phyloP scores from a whole-genome alignment of 2,113 vertebrate genomes.

The Ptyas mucosa region DNA sequence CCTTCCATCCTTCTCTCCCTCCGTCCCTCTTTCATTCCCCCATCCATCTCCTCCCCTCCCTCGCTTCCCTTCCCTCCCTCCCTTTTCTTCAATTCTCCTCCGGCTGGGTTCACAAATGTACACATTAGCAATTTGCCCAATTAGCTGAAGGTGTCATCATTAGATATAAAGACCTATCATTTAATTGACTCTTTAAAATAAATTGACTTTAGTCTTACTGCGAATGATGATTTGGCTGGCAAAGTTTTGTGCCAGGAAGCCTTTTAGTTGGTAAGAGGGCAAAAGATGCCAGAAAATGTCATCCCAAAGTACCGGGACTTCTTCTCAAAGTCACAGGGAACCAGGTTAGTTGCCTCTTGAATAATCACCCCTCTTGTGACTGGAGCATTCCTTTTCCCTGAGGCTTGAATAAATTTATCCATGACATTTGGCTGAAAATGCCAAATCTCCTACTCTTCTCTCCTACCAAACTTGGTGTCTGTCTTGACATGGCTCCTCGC shows the following conservation, averaged over 20 bases:
- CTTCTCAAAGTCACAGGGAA: constrained; percentile 59
- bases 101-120: not conserved
- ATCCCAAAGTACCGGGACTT: constrained; percentile 51
- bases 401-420: constrained; percentile 59
- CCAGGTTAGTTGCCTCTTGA: constrained; percentile 60
- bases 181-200: constrained; percentile 33
- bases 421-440: constrained; percentile 56
- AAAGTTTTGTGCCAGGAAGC: constrained; percentile 14
- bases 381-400: constrained; percentile 35
- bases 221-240: not conserved
- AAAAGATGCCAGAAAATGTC: not conserved
- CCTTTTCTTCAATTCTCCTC: constrained; percentile 21
- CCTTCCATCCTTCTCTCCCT: not conserved
- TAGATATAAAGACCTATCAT: constrained; percentile 23
- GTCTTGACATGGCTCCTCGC: constrained; percentile 25
- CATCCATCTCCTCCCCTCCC: not conserved
- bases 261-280: constrained; percentile 26
- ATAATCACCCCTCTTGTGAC: constrained; percentile 49
- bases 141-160: constrained; percentile 23
- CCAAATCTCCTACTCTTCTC: constrained; percentile 52
- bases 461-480: constrained; percentile 57
- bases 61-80: not conserved
- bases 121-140: constrained; percentile 18
- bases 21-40: not conserved
- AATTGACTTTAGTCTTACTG: not conserved